A percentile compares a stretch with the other conserved stretches of the same genome.
These are phyloP conservation scores for Harpegnathos saltator DNA, from an alignment of 1,140 invertebrate genomes.

Conservation along the genomic window DNA sequence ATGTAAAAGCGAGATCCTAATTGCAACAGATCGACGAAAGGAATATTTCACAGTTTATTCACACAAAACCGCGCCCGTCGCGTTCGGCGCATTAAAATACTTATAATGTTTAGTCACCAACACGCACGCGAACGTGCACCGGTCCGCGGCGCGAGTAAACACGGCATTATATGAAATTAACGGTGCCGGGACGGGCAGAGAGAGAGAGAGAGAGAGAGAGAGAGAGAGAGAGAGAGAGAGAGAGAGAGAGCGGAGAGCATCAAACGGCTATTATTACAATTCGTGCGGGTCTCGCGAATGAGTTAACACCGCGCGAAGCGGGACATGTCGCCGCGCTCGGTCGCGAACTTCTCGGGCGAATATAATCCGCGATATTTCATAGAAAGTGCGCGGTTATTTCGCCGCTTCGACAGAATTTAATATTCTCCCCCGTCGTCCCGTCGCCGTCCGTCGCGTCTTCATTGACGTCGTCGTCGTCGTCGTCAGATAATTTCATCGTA, in stretches of 20 bases:
- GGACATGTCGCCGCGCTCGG: slow-evolving; percentile 38
- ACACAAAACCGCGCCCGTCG: slow-evolving; percentile 8
- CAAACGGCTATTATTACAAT: slow-evolving; percentile 41
- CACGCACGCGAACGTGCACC: neutral
- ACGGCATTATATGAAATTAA: slow-evolving; percentile 26
- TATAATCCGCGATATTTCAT: slow-evolving; percentile 48
- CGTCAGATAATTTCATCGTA: slow-evolving; percentile 54
- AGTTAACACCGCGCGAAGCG: slow-evolving; percentile 31
- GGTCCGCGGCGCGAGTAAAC: slow-evolving; percentile 17
- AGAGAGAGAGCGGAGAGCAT: too few species aligned
- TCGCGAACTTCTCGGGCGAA: slow-evolving; percentile 57
- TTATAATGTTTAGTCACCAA: slow-evolving; percentile 20
- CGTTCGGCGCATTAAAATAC: slow-evolving; percentile 14
- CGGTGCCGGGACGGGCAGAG: too few species aligned
- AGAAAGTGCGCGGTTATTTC: slow-evolving; percentile 16
- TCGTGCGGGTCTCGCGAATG: slow-evolving; percentile 20
- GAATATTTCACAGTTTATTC: slow-evolving; percentile 19
- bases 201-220: too few species aligned
- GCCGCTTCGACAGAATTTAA: slow-evolving; percentile 52
- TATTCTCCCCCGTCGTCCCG: slow-evolving; percentile 29
- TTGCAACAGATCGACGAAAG: slow-evolving; percentile 23
- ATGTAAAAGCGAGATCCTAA: slow-evolving; percentile 37
- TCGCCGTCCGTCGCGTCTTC: neutral
- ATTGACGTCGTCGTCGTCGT: neutral
- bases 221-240: too few species aligned